Conservation (phyloP, 2,113 vertebrate species). For the Podilymbus podiceps region DNA sequence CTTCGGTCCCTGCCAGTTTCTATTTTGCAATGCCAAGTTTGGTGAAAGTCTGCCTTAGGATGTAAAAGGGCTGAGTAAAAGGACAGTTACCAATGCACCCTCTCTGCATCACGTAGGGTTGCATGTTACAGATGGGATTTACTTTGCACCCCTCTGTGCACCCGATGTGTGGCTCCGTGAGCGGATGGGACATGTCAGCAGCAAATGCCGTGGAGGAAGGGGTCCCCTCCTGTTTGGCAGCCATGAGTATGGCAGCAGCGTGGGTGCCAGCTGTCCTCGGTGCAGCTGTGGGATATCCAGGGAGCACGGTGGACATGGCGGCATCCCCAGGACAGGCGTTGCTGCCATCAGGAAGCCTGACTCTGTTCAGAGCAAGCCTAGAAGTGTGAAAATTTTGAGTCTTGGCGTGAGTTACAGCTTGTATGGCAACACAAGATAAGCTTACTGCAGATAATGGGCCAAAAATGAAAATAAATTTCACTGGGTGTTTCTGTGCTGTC, state of each 20-base stretch:
- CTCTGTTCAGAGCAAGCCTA: not conserved
- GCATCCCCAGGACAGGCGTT: not conserved
- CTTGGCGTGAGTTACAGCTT: not conserved
- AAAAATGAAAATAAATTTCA: constrained; percentile 23
- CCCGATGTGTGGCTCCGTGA: not conserved
- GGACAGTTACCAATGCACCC: not conserved
- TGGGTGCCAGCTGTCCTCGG: not conserved
- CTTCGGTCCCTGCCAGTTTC: constrained; percentile 29
- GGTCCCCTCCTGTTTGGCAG: not conserved
- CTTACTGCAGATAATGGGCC: not conserved
- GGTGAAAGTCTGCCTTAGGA: not conserved
- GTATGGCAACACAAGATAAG: constrained; percentile 9
- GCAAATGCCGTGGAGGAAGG: not conserved
- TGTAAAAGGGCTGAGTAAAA: not conserved
- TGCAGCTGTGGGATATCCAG: not conserved
- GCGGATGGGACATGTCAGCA: not conserved
- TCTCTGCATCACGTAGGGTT: not conserved
- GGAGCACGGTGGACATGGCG: not conserved
- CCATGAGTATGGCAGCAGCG: not conserved
- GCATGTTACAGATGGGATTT: not conserved
- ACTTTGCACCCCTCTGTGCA: not conserved
- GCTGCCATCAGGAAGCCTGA: not conserved
- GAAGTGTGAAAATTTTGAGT: not conserved
- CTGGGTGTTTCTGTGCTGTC: constrained; percentile 32
- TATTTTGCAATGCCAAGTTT: not conserved